Base-by-base conservation (phyloP, 2,113 vertebrate genomes). In the Dolichotis patagonum region DNA sequence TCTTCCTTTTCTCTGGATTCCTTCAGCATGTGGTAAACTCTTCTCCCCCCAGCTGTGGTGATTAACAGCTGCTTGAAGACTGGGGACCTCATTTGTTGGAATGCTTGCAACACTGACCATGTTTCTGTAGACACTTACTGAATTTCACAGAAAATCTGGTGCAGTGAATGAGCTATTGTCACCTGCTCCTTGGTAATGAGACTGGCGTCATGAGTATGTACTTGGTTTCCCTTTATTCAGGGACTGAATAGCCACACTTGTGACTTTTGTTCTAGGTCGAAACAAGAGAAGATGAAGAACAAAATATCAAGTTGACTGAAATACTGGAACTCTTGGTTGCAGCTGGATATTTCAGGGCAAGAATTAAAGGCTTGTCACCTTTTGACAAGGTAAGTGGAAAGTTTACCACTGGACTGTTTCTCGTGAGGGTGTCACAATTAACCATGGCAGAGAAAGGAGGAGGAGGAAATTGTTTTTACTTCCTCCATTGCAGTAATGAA, bases 201-300 rank as follows among this genome's bases (percentile, higher is more conserved):
- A 49, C 26, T 82, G 75, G 75, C 22, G 32, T 78, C 38, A 35
- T 46, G 12, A 41, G 54, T 8, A 10, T 93, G 14, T 9, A 38
- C 4, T 78, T 94, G 1, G 3, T 90, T 56, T 85, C 86, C 26
- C 32, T 91, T 93, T 84, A 89, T 67, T 71, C 13, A 52, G 24
- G 60, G 58, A 67, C 26, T 32, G n/a, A n/a, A n/a, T n/a, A 82
- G 20, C 49, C n/a, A 78, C n/a, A 90, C 54, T 46, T 62, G 80
- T 52, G 26, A 17, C 2, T 97, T 93, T 88, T 91, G 26, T 98
- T 82, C 83, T 97, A 99, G 99, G 99, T 99, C 96, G 99, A 99
- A 98, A 99, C 98, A 35, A 98, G 99, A 96, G 99, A 99, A 98
- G 99, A 99, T 98, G 99, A 99, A 94, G 99, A 99, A 83, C 99